A percentile compares a stretch with the other conserved stretches of the same genome.
phyloP scores from a whole-genome alignment of 1,140 invertebrate genomes.

The Lithobius niger region DNA sequence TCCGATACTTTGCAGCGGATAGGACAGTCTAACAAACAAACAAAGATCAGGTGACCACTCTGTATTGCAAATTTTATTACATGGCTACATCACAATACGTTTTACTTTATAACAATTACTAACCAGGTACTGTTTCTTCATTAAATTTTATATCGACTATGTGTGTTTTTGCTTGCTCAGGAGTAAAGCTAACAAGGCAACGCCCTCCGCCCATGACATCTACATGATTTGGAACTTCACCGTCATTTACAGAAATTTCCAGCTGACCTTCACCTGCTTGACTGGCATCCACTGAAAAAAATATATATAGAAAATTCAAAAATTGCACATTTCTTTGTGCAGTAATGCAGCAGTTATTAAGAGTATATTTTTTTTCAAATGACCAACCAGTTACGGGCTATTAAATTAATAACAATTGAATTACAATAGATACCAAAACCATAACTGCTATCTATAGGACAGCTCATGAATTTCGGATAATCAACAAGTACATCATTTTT shows the following conservation, averaged over 20 bases:
- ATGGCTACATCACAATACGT: no score
- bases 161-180: conserved; percentile 79
- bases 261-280: conserved; percentile 92
- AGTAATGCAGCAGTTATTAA: conserved; percentile 4
- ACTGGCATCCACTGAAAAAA: conserved; percentile 73
- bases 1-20: conserved; percentile 69
- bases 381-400: neutral
- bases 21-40: conserved; percentile 50
- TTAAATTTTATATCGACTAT: conserved; percentile 98
- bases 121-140: conserved; percentile 74
- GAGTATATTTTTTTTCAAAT: neutral
- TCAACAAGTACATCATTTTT: no score
- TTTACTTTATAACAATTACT: no score
- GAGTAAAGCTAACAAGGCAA: conserved; percentile 89
- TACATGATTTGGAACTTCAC: conserved; percentile 94
- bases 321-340: conserved; percentile 3
- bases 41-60: no score
- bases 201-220: conserved; percentile 85
- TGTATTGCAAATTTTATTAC: no score
- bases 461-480: neutral
- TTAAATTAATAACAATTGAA: conserved; percentile 2
- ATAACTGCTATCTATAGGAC: no score
- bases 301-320: no score
- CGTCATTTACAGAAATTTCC: conserved; percentile 96
- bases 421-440: no score